phyloP scores from a whole-genome alignment of 1,140 invertebrate species.

The Gryllus bimaculatus region DNA sequence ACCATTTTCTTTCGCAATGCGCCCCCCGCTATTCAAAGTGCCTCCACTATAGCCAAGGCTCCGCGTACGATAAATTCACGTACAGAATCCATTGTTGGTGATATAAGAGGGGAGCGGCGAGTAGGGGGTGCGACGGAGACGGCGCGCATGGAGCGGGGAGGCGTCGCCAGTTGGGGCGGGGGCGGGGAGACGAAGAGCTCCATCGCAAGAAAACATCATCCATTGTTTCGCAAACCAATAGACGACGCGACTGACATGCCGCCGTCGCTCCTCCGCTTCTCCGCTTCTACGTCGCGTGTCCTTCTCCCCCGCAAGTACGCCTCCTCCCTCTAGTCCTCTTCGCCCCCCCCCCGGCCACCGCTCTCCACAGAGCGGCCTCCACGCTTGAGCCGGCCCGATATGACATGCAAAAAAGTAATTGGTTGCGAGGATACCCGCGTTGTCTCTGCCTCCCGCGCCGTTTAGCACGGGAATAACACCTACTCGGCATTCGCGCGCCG shows the following conservation, averaged over 20 bases:
- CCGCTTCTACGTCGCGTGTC: background rate
- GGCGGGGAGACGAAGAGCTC: slow-evolving; percentile 13
- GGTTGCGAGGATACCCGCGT: background rate
- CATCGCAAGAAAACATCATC: slow-evolving; percentile 22
- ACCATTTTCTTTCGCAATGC: background rate
- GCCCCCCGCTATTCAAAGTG: slow-evolving; percentile 8
- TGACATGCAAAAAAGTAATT: slow-evolving; percentile 22
- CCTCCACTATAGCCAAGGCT: background rate
- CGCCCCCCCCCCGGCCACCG: no score
- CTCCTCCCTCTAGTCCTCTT: background rate
- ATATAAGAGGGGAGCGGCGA: slow-evolving; percentile 10
- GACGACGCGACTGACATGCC: background rate
- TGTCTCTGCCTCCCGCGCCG: no score
- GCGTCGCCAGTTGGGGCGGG: background rate
- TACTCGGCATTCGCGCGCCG: no score
- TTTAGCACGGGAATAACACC: no score
- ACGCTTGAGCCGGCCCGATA: slow-evolving; percentile 17
- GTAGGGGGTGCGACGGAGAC: no score
- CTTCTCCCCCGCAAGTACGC: background rate
- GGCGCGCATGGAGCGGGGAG: no score
- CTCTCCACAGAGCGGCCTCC: background rate
- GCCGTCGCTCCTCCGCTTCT: background rate
- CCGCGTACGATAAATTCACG: slow-evolving; percentile 17
- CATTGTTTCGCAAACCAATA: slow-evolving; percentile 23
- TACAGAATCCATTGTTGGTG: slow-evolving; percentile 19